phyloP scores from a whole-genome alignment of 2,113 vertebrate genomes.

The Romanogobio albipinnatus region DNA sequence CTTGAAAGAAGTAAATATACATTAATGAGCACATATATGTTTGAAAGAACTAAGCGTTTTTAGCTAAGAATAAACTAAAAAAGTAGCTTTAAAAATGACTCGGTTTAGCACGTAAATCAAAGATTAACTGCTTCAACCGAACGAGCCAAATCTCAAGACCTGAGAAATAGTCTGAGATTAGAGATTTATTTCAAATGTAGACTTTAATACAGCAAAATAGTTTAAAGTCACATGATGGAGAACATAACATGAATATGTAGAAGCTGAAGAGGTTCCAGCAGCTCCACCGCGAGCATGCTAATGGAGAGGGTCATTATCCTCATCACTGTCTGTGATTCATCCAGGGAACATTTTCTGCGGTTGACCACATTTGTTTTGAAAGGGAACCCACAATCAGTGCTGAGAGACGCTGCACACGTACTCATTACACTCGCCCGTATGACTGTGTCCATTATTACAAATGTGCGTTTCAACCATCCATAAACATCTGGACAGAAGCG shows the following conservation, averaged over 20 bases:
- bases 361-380: constrained; percentile 53
- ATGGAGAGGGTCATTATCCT: constrained; percentile 50
- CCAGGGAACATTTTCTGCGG: constrained; percentile 48
- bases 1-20: no score
- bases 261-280: constrained; percentile 27
- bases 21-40: no score
- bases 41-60: no score
- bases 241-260: background rate
- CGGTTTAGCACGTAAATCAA: background rate
- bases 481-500: constrained; percentile 50
- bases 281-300: constrained; percentile 48
- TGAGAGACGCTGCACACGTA: constrained; percentile 32
- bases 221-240: background rate
- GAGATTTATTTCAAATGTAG: background rate
- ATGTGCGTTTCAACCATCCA: constrained; percentile 38
- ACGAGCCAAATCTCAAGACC: background rate
- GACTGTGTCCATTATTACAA: constrained; percentile 42
- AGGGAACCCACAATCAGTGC: constrained; percentile 42
- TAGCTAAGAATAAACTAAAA: no score
- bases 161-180: background rate
- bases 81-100: constrained; percentile 6
- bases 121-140: background rate
- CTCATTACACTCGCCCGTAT: constrained; percentile 45
- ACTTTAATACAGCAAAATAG: background rate
- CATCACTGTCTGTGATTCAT: constrained; percentile 52